phyloP scores from a whole-genome alignment of 64 coral and sea anemone genomes.

The Acropora yongei region DNA sequence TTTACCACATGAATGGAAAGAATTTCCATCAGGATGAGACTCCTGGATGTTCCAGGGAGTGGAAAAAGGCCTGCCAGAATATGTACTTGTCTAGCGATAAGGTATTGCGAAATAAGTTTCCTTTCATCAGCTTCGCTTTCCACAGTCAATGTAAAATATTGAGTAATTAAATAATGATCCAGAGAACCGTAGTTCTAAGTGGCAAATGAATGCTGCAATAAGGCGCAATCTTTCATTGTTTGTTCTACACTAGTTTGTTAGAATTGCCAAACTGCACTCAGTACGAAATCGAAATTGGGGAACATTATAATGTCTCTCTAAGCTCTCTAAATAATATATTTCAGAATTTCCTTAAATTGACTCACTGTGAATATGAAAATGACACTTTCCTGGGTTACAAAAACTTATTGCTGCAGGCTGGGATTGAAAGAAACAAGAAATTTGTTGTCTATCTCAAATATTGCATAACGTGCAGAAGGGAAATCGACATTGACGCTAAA shows the following conservation, averaged over 20 bases:
- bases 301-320: too few species aligned
- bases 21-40: not conserved
- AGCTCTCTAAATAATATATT: too few species aligned
- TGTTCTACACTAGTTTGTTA: not conserved
- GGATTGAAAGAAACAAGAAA: too few species aligned
- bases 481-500: too few species aligned
- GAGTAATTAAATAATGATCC: not conserved
- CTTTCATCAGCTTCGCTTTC: not conserved
- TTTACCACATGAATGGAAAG: not conserved
- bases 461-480: too few species aligned
- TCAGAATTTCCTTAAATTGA: too few species aligned
- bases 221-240: not conserved
- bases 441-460: too few species aligned
- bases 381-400: too few species aligned
- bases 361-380: too few species aligned
- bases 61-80: constrained; percentile 39
- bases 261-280: too few species aligned
- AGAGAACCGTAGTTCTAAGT: not conserved
- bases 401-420: too few species aligned
- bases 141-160: not conserved
- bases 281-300: too few species aligned
- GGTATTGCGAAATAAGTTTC: not conserved
- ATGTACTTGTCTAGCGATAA: not conserved
- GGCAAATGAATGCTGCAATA: not conserved
- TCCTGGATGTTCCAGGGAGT: not conserved